Evolutionary conservation across 2,888 invertebrate genomes (phyloP), one percentile per base, ranked within the genome.

Genomic region (Pediacus dermestoides): DNA sequence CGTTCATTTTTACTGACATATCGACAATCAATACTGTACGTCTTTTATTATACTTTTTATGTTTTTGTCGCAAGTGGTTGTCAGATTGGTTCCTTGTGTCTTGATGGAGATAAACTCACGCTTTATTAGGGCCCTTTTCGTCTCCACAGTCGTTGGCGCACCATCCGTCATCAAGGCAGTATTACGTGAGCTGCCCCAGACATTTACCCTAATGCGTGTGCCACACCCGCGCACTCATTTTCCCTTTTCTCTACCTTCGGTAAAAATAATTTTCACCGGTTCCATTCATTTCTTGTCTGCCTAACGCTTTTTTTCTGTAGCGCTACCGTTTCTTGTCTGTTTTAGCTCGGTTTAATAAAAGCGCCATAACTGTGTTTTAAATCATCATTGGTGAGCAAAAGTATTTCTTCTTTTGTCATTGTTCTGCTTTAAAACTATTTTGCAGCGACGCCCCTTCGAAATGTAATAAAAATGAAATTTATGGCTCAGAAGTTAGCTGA

Each of bases 81-180:
- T 13, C 23, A 32, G 32, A 32, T 32, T 32, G 32, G 32, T 32
- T 32, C 32, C 9, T 9, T 32, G 21, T 22, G 32, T 22, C 21
- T 15, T 32, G 32, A 32, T 32, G 23, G 32, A 32, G 32, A 32
- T 32, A 32, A 32, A 32, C 32, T 32, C 32, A 32, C 13, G 32
- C 22, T 32, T 32, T 32, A 32, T 32, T 32, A 32, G 32, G 18
- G 22, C 22, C 32, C n/a, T 32, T 32, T 32, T 32, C n/a, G n/a
- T n/a, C n/a, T n/a, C n/a, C n/a, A n/a, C n/a, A n/a, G n/a, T n/a
- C 32, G 30, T 32, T 23, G 32, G 14, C 11, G 21, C 32, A 32
- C 32, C 32, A 32, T 32, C 32, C 23, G 32, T 32, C 32, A 32
- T 32, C 32, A 21, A 15, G 32, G 23, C 32, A 14, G 32, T 23